A percentile compares a stretch with the other conserved stretches of the same genome.
phyloP scores from a whole-genome alignment of 2,888 invertebrate genomes.

The Lepas anatifera region DNA sequence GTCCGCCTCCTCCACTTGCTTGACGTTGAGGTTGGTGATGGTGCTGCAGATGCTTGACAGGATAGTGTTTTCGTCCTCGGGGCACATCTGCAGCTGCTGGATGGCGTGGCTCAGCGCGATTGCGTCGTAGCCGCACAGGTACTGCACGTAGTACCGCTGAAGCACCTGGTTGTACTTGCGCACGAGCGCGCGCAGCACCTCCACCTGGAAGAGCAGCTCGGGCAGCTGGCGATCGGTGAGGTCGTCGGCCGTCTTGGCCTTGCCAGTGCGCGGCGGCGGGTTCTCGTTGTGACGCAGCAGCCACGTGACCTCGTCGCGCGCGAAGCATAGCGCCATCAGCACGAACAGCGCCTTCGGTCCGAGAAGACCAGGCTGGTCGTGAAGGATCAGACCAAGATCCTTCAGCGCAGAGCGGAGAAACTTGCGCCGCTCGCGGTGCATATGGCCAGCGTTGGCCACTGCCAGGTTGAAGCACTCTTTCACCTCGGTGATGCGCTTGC shows the following conservation, averaged over 20 bases:
- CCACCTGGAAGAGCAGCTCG: conserved; percentile 94
- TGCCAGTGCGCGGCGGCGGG: conserved; percentile 73
- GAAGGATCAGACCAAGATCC: conserved; percentile 85
- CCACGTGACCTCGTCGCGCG: conserved; percentile 78
- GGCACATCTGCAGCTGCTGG: conserved; percentile 67
- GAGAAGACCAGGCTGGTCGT: conserved; percentile 93
- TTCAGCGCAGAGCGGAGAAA: conserved; percentile 90
- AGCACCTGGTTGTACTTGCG: conserved; percentile 93
- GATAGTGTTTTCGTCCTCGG: conserved; percentile 91
- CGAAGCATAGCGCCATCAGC: conserved; percentile 88
- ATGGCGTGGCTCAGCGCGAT: conserved; percentile 67
- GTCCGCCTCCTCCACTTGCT: conserved; percentile 86
- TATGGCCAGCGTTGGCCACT: conserved; percentile 59
- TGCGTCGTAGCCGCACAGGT: conserved; percentile 90
- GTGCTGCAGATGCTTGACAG: conserved; percentile 83
- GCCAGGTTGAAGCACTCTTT: conserved; percentile 89
- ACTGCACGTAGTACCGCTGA: conserved; percentile 95
- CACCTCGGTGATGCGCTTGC: conserved; percentile 84
- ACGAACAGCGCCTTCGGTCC: conserved; percentile 95
- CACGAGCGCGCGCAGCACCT: conserved; percentile 80
- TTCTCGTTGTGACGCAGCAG: conserved; percentile 90
- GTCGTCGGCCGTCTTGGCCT: conserved; percentile 80
- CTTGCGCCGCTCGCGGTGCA: conserved; percentile 90
- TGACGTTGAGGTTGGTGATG: conserved; percentile 70
- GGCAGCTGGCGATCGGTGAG: conserved; percentile 91